Conservation (phyloP, 2,888 invertebrate species). For the Tipula unca region DNA sequence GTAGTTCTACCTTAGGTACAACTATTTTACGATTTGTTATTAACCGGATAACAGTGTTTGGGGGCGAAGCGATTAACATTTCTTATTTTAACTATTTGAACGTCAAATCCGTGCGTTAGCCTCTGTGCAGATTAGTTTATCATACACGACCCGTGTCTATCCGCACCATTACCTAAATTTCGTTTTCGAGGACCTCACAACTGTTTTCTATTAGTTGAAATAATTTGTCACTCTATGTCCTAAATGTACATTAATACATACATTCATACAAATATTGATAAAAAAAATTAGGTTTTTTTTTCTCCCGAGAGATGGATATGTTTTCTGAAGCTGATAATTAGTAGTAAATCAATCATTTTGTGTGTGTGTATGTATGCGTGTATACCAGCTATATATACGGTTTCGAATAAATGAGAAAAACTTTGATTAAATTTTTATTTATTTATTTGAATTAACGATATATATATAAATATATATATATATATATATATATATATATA, state of each 20-base stretch:
- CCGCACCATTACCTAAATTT: neutral
- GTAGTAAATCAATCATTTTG: neutral
- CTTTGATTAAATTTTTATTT: neutral
- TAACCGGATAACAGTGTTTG: no score
- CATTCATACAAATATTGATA: no score
- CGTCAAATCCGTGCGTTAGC: no score
- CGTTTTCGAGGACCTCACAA: neutral
- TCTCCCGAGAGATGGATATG: neutral
- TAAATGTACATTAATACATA: no score
- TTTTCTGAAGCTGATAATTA: neutral
- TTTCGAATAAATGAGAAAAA: neutral
- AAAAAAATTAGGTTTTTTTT: neutral
- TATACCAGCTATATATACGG: neutral
- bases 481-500: neutral
- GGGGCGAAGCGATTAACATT: no score
- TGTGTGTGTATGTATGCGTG: neutral
- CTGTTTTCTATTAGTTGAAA: neutral
- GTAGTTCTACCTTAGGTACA: no score
- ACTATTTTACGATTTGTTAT: no score
- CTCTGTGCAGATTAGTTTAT: no score
- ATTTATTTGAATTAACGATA: neutral
- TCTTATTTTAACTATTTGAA: no score
- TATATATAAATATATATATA: neutral
- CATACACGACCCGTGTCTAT: neutral
- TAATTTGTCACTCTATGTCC: neutral